phyloP scores from a whole-genome alignment of 2,888 invertebrate genomes.

The Cerceris ruficornis region DNA sequence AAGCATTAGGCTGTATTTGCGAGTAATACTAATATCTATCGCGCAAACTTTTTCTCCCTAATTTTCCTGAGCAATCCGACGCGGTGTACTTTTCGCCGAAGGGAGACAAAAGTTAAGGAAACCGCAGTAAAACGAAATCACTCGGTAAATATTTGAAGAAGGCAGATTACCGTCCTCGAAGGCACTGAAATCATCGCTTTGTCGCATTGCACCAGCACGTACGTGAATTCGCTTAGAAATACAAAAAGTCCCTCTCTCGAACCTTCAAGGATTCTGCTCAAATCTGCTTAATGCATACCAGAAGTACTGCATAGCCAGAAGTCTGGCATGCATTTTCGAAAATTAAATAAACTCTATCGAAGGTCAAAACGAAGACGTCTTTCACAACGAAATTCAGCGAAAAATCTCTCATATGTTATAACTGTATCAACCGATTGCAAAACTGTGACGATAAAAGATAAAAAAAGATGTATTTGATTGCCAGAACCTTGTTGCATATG shows the following conservation, averaged over 20 bases:
- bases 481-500: no score
- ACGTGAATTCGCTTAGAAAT: conserved; percentile 7
- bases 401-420: background rate
- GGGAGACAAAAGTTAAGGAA: background rate
- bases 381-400: background rate
- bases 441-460: no score
- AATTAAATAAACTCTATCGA: background rate
- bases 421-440: no score
- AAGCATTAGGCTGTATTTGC: no score
- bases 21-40: background rate
- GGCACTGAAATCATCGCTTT: conserved; percentile 37
- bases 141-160: conserved; percentile 44
- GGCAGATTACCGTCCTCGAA: conserved; percentile 31
- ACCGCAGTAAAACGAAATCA: conserved; percentile 25
- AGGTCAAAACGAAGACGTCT: background rate
- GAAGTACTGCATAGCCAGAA: no score
- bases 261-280: no score
- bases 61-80: conserved; percentile 1
- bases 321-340: background rate
- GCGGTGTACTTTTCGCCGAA: conserved; percentile 10
- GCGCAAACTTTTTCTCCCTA: background rate
- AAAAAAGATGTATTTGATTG: no score
- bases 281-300: no score
- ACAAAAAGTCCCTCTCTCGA: no score
- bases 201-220: conserved; percentile 56